These are phyloP conservation scores for Alentia gelatinosa DNA, from an alignment of 2,888 invertebrate genomes.

Conservation along the genomic window DNA sequence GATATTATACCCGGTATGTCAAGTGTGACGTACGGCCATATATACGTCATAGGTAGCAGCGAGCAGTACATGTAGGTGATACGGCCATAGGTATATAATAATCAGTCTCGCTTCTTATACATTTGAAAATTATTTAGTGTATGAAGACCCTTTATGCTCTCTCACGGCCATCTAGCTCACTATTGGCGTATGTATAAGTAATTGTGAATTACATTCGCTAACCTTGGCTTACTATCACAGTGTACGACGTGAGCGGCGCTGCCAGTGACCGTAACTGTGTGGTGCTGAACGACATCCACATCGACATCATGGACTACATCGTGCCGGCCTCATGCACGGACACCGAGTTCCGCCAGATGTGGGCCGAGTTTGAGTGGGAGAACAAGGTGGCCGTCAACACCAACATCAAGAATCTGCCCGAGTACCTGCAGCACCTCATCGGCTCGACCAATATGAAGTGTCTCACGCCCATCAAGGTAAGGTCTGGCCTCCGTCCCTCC, in stretches of 20 bases:
- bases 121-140: too few species aligned
- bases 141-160: too few species aligned
- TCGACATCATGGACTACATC: constrained; percentile 97
- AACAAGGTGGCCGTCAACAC: constrained; percentile 99
- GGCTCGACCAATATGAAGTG: constrained; percentile 99
- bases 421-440: constrained; percentile 94
- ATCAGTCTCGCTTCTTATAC: too few species aligned
- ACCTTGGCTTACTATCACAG: constrained; percentile 81
- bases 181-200: too few species aligned
- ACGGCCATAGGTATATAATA: too few species aligned
- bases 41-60: too few species aligned
- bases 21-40: too few species aligned
- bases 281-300: constrained; percentile 98
- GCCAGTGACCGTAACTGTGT: constrained; percentile 97
- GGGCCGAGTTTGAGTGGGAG: constrained; percentile 99
- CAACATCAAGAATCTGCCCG: constrained; percentile 91
- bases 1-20: too few species aligned
- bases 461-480: constrained; percentile 95
- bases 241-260: constrained; percentile 97
- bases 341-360: constrained; percentile 98
- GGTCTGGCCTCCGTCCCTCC: too few species aligned
- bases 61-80: too few species aligned
- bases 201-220: too few species aligned
- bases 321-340: constrained; percentile 94
- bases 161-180: too few species aligned